A percentile compares a stretch with the other conserved stretches of the same genome.
Conservation (phyloP, 2,113 vertebrate genomes). For the Cyprinodon variegatus region DNA sequence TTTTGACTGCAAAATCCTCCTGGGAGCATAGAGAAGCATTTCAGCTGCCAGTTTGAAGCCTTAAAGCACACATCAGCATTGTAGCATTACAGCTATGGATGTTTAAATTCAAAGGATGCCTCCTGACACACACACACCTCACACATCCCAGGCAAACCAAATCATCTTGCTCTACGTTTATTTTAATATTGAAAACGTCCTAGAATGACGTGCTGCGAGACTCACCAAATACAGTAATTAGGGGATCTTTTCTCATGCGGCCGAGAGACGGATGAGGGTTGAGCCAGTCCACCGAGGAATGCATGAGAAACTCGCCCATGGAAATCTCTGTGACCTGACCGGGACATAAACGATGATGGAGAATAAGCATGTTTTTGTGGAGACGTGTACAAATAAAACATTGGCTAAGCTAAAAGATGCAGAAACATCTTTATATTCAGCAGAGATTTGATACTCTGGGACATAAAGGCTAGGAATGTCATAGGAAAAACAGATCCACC, state of each 20-base stretch:
- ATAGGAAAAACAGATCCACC: slow-evolving; percentile 70
- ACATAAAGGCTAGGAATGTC: not conserved
- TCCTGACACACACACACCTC: not conserved
- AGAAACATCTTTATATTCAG: not conserved
- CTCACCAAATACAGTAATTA: slow-evolving; percentile 94
- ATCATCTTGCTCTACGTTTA: not conserved
- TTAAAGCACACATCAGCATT: slow-evolving; percentile 42
- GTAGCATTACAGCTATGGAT: slow-evolving; percentile 29
- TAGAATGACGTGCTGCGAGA: slow-evolving; percentile 8
- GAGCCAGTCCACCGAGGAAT: slow-evolving; percentile 92
- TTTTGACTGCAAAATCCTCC: slow-evolving; percentile 51
- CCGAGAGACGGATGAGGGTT: slow-evolving; percentile 91
- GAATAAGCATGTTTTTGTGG: slow-evolving; percentile 11
- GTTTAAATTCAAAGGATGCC: slow-evolving; percentile 40
- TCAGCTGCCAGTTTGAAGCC: slow-evolving; percentile 52
- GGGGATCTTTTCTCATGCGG: slow-evolving; percentile 93
- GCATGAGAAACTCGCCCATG: slow-evolving; percentile 97
- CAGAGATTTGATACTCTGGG: not conserved
- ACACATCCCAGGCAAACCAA: slow-evolving; percentile 12
- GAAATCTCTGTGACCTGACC: slow-evolving; percentile 94
- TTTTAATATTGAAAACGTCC: slow-evolving; percentile 12
- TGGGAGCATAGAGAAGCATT: slow-evolving; percentile 54
- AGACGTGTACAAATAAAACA: slow-evolving; percentile 25
- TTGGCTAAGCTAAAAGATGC: slow-evolving; percentile 2
- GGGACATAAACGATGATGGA: not conserved